Base-by-base conservation (phyloP, 1,140 invertebrate species). In the Akabosia matsudoensis region DNA sequence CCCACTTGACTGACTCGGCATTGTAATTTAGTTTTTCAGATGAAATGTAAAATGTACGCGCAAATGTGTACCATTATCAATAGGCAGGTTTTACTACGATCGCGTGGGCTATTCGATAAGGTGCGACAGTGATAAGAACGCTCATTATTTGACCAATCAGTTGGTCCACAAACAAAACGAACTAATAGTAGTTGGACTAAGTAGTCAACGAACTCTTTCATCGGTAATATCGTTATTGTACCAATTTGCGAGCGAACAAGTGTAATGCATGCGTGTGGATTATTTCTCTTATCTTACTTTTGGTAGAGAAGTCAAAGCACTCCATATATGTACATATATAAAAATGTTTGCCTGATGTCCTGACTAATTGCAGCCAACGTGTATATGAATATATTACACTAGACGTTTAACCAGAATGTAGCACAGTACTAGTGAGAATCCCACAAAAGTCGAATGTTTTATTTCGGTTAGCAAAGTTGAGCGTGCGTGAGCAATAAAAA, bases 131-230 rank as follows among this genome's bases (percentile, higher is more conserved):
- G 61, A 67, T 67, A 67, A 67, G 61, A 67, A 30, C 4, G 61
- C 61, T 61, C 61, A 67, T 67, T 67, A 67, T 67, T 67, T 67
- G 61, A n/a, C 24, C 37, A 45, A 45, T 45, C 37, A 45, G 37
- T 45, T 45, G 37, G 37, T 7, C 37, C 37, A 18, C 37, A 7
- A 18, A 45, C 37, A 7, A 45, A 45, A 10, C 18, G 37, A 7
- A n/a, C n/a, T n/a, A n/a, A n/a, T n/a, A n/a, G n/a, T n/a, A n/a
- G n/a, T n/a, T n/a, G n/a, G n/a, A n/a, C n/a, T n/a, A n/a, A n/a
- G n/a, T n/a, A n/a, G n/a, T n/a, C n/a, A n/a, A n/a, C n/a, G n/a
- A n/a, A n/a, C n/a, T n/a, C n/a, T n/a, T n/a, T n/a, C n/a, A n/a
- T n/a, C n/a, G n/a, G n/a, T n/a, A n/a, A n/a, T n/a, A n/a, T n/a